phyloP scores from a whole-genome alignment of 2,797 vertebrate genomes.

The Rhincodon typus region DNA sequence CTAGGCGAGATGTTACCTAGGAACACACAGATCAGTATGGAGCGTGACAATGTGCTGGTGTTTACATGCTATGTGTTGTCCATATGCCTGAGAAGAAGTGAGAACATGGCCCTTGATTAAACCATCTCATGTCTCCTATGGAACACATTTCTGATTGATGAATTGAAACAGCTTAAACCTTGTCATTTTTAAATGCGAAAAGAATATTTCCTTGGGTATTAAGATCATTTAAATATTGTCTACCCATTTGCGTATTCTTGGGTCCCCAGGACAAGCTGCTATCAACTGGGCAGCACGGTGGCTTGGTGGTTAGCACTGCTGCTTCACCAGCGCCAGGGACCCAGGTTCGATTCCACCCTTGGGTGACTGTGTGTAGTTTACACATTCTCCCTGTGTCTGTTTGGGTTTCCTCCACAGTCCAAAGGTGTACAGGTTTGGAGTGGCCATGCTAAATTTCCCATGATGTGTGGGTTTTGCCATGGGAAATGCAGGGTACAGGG shows the following conservation, averaged over 20 bases:
- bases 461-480: too few relatives aligned
- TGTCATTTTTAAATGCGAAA: not conserved
- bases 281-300: too few relatives aligned
- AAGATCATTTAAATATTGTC: not conserved
- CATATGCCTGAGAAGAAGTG: not conserved
- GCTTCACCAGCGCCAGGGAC: too few relatives aligned
- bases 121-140: not conserved
- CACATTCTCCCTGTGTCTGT: too few relatives aligned
- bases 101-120: not conserved
- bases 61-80: not conserved
- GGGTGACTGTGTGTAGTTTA: too few relatives aligned
- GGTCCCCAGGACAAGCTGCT: not conserved
- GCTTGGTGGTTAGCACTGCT: too few relatives aligned
- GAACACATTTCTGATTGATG: not conserved
- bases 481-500: too few relatives aligned
- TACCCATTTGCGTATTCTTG: not conserved
- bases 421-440: too few relatives aligned
- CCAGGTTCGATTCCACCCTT: too few relatives aligned
- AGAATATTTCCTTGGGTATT: constrained; percentile 3
- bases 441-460: too few relatives aligned
- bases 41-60: not conserved
- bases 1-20: not conserved
- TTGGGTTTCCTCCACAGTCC: too few relatives aligned
- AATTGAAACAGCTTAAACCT: not conserved
- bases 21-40: not conserved